A percentile compares a stretch with the other conserved stretches of the same genome.
These are phyloP conservation scores for Pentamera pediparva DNA, from an alignment of 53 echinoderm and acorn worm genomes.

Conservation along the genomic window DNA sequence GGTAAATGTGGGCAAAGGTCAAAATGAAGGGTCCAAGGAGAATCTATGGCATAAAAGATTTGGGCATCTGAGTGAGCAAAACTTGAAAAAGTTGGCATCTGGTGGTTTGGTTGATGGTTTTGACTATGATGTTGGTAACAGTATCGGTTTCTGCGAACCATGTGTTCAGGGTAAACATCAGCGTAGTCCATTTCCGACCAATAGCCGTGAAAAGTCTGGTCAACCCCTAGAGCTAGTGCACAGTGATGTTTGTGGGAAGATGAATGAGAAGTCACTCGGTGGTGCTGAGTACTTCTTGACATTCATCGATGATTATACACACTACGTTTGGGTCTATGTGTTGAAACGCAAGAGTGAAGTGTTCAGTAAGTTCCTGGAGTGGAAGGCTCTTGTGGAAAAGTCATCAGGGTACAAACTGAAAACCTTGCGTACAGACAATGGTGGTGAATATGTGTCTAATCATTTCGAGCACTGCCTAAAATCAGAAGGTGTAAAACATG, in stretches of 20 bases:
- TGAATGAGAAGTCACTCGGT: neutral
- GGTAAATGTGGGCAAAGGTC: neutral
- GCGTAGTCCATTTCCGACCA: neutral
- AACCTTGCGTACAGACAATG: neutral
- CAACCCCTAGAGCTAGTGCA: too few relatives aligned
- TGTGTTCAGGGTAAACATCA: neutral
- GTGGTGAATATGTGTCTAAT: neutral
- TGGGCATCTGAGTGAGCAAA: neutral
- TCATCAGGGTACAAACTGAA: neutral
- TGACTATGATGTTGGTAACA: neutral
- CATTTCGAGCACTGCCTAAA: neutral
- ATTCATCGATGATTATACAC: neutral
- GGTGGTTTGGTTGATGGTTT: neutral
- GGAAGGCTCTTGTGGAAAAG: constrained; percentile 2
- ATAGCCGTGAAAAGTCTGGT: neutral
- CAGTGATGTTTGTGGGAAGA: neutral
- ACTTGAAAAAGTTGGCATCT: constrained; percentile 4
- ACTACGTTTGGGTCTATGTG: neutral
- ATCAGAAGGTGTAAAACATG: neutral
- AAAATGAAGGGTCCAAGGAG: neutral
- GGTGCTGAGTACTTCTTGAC: neutral
- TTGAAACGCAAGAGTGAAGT: neutral
- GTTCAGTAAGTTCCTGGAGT: neutral
- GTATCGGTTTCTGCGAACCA: neutral
- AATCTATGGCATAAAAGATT: neutral